Evolutionary conservation across 2,797 vertebrate species (phyloP), one percentile per base, ranked within the genome.

Genomic region (Enoplosus armatus): DNA sequence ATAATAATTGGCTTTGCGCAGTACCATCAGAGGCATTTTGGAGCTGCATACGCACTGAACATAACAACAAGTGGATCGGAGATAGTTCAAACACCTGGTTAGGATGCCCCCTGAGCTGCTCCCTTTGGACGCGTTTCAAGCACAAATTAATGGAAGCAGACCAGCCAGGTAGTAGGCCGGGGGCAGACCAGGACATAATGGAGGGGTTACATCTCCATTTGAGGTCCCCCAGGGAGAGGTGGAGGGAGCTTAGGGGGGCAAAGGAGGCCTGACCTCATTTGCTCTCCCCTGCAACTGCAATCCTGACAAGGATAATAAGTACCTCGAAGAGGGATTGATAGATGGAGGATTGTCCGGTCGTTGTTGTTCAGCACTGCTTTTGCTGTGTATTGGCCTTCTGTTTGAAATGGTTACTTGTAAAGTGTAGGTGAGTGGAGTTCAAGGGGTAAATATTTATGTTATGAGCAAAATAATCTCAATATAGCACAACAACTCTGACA

Each of bases 241-340:
- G 64, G 47, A 75, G 50, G 64, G 24, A 68, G 53, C 24, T 10
- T 6, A 18, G n/a, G 20, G 55, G 53, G 60, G 56, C 64, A 76
- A 50, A 58, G 65, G 48, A 56, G 50, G 33, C 27, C 37, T 63
- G 48, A 77, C 59, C 73, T 29, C 41, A 67, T 74, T 29, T 26
- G 61, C 45, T 76, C 12, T 2, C 26, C 24, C 77, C 69, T 82
- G 51, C 59, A 58, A 12, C 72, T 71, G 67, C 51, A 75, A 8
- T 35, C 59, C 77, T 80, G 72, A 84, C 78, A 80, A 35, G 53
- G 61, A 76, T 80, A 79, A 80, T 63, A 77, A 87, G 58, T 15
- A 71, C 8, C 20, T 16, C 5, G 35, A 75, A 64, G 45, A 69
- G 24, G 50, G 79, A 69, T 48, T 71, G 72, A 80, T 58, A 35